phyloP scores from a whole-genome alignment of 2,888 invertebrate species.

The Invenusta paracnida region DNA sequence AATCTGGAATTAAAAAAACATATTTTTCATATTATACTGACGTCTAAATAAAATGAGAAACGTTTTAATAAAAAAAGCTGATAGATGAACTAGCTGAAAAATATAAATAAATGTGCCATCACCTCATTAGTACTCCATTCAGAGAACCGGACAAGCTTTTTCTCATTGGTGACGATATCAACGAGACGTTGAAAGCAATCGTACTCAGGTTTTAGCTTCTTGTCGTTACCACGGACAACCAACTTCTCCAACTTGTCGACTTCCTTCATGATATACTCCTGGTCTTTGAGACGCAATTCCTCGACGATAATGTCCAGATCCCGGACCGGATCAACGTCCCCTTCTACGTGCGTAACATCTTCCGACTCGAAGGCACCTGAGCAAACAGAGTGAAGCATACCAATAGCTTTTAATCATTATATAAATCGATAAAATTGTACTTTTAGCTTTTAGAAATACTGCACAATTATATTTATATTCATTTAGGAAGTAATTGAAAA shows the following conservation, averaged over 20 bases:
- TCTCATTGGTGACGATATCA: slow-evolving; percentile 78
- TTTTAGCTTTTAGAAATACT: too few species aligned
- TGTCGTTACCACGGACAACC: slow-evolving; percentile 75
- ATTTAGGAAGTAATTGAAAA: too few species aligned
- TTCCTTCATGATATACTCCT: slow-evolving; percentile 75
- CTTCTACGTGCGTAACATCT: slow-evolving; percentile 95
- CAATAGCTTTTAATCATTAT: too few species aligned
- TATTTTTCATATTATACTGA: too few species aligned
- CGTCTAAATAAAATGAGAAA: too few species aligned
- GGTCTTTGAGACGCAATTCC: slow-evolving; percentile 87
- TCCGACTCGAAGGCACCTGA: slow-evolving; percentile 92
- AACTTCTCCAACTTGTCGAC: slow-evolving; percentile 79
- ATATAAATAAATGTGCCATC: slow-evolving; percentile 88
- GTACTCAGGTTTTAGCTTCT: slow-evolving; percentile 91
- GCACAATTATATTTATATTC: too few species aligned
- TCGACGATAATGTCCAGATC: slow-evolving; percentile 93
- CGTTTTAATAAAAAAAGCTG: too few species aligned
- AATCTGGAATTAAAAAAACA: too few species aligned
- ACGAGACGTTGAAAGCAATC: slow-evolving; percentile 73
- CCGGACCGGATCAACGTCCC: slow-evolving; percentile 91
- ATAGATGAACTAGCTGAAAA: too few species aligned
- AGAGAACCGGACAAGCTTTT: slow-evolving; percentile 74
- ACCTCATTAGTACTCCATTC: slow-evolving; percentile 62
- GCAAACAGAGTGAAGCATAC: too few species aligned
- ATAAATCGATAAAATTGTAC: too few species aligned